These are phyloP conservation scores for Muricea muricata DNA, from an alignment of 92 coral and sea anemone genomes.

Conservation along the genomic window DNA sequence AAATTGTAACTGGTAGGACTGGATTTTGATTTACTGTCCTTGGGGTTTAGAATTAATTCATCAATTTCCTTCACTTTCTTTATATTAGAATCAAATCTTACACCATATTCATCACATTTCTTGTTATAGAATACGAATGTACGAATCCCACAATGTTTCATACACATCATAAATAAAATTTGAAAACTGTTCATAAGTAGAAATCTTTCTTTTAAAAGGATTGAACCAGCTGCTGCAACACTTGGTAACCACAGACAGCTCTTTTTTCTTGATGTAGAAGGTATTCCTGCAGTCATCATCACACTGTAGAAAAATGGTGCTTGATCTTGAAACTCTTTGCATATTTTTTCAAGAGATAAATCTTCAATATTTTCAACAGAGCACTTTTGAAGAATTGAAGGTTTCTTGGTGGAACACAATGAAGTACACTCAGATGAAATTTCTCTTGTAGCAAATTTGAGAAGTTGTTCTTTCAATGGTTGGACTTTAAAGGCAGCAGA, in stretches of 20 bases:
- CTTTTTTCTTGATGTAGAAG: neutral
- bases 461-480: neutral
- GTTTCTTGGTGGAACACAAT: neutral
- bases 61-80: neutral
- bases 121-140: neutral
- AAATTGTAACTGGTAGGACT: neutral
- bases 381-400: neutral
- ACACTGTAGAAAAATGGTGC: neutral
- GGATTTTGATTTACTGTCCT: neutral
- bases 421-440: neutral
- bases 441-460: neutral
- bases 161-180: neutral
- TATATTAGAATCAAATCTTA: neutral
- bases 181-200: neutral
- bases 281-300: neutral
- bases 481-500: slow-evolving; percentile 11
- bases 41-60: neutral
- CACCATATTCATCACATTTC: neutral
- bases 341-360: neutral
- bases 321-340: neutral
- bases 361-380: neutral
- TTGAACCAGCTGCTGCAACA: neutral
- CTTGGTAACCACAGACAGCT: slow-evolving; percentile 1
- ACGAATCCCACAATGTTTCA: slow-evolving; percentile 1
- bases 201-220: slow-evolving; percentile 3